Evolutionary conservation across 2,113 vertebrate genomes (phyloP).

Genomic region (Chloropsis cyanopogon): DNA sequence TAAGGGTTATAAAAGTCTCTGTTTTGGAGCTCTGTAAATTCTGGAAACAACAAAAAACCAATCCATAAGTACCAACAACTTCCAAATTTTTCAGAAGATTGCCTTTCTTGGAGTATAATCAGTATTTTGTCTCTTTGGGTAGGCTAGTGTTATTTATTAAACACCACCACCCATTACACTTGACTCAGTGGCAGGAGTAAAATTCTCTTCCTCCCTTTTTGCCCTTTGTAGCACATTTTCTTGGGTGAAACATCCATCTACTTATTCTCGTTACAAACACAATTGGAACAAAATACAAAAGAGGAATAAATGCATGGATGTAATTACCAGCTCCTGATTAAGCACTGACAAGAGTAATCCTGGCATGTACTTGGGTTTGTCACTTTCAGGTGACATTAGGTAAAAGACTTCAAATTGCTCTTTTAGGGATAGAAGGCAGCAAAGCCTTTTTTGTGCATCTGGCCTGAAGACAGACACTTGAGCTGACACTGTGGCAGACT

Average conservation of each 20-base stretch:
- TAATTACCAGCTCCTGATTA: conserved; percentile 27
- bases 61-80: background rate
- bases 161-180: background rate
- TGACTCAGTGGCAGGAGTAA: background rate
- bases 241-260: background rate
- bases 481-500: background rate
- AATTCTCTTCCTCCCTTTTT: background rate
- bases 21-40: background rate
- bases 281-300: background rate
- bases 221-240: background rate
- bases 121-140: background rate
- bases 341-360: background rate
- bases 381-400: conserved; percentile 28
- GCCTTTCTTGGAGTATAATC: background rate
- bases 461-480: conserved; percentile 11
- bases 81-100: background rate
- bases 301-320: background rate
- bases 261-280: background rate
- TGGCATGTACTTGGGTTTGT: background rate
- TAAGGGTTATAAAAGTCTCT: background rate
- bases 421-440: conserved; percentile 1
- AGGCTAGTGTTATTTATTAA: background rate
- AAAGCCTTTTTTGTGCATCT: background rate
- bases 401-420: background rate
- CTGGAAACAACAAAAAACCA: background rate